Evolutionary conservation across 2,113 vertebrate species (phyloP), one percentile per base, ranked within the genome.

Genomic region (Syrrhaptes paradoxus): DNA sequence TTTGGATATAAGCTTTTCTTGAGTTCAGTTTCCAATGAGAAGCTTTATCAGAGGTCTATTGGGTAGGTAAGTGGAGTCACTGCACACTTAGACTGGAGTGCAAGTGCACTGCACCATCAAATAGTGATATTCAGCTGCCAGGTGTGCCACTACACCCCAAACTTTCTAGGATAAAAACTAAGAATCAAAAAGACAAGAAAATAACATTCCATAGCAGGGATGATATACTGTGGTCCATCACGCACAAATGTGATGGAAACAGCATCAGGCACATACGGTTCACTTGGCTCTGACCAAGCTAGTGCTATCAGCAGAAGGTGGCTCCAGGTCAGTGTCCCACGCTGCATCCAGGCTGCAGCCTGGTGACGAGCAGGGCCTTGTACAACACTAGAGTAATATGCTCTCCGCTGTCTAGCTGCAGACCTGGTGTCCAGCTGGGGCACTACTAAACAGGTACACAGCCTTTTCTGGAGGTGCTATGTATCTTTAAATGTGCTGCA

Each of bases 201-300:
- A 14, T 10, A 31, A 59, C 74, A 55, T 57, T 38, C 18, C 32
- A 34, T 12, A 59, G 9, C 43, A 72, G 24, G 25, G 17, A 28
- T 25, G 13, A 34, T 10, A 58, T 8, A 22, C n/a, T 68, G 13
- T 0, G 0, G 10, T 41, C 43, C 32, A 9, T 17, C 54, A 5
- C 0, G 6, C 17, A 55, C 15, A 70, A 26, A 70, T 6, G 11
- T 7, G 34, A 65, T 16, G 29, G 26, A 28, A 80, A 49, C 17
- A 36, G 41, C 32, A 48, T 10, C 66, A 48, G 41, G 20, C 15
- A 71, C 66, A 43, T 5, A 49, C 16, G 2, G 4, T 28, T 61
- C 16, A 9, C 38, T 20, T 55, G 49, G 10, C 25, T 73, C 54
- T 17, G 6, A 5, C 11, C 54, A 20, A 73, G 31, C 13, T 55